phyloP scores from a whole-genome alignment of 2,113 vertebrate genomes.

The Indri indri region DNA sequence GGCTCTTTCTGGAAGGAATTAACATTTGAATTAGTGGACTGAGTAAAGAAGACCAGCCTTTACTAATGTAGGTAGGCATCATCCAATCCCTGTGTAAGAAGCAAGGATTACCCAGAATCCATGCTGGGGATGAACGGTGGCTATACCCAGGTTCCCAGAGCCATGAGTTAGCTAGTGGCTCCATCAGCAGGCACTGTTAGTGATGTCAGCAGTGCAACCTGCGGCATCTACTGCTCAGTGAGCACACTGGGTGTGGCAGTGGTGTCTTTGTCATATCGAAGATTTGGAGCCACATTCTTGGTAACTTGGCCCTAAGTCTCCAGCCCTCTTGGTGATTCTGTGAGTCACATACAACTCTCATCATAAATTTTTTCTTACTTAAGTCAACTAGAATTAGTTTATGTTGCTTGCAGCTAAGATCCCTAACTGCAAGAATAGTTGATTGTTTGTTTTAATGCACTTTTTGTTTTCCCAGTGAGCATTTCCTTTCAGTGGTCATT shows the following conservation, averaged over 20 bases:
- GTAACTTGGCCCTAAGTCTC: background rate
- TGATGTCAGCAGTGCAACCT: background rate
- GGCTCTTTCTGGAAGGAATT: background rate
- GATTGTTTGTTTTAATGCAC: background rate
- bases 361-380: background rate
- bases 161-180: too few relatives aligned
- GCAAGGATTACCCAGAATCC: background rate
- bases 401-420: background rate
- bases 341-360: background rate
- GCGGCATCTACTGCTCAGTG: fast-evolving
- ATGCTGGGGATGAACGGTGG: background rate
- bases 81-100: background rate
- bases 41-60: background rate
- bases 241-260: too few relatives aligned
- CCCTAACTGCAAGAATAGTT: background rate
- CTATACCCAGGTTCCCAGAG: background rate
- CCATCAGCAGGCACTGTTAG: background rate
- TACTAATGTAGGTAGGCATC: background rate
- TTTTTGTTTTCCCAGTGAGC: background rate
- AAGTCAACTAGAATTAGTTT: background rate
- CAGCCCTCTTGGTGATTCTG: background rate
- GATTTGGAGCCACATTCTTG: background rate
- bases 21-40: background rate
- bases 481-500: background rate
- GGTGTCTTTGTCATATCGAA: background rate